A percentile compares a stretch with the other conserved stretches of the same genome.
These are phyloP conservation scores for Periophthalmus magnuspinnatus DNA, from an alignment of 2,797 vertebrate genomes.

Conservation along the genomic window DNA sequence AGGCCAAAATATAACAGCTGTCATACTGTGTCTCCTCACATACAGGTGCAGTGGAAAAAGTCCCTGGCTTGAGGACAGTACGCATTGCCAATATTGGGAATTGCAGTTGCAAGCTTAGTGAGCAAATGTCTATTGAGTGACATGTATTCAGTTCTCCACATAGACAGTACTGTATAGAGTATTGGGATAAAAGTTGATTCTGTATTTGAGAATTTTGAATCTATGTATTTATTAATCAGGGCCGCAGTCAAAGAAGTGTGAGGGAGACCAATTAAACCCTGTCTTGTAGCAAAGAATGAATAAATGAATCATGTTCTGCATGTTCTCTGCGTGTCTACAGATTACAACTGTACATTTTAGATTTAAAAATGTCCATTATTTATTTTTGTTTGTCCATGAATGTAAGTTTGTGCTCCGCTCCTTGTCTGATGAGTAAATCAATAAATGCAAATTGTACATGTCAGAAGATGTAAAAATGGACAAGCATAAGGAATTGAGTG, in stretches of 20 bases:
- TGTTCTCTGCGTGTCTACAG: neutral
- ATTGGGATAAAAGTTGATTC: neutral
- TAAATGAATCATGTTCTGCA: too few species aligned
- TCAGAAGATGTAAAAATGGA: too few species aligned
- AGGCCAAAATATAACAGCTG: too few species aligned
- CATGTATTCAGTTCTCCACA: neutral
- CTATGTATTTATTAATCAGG: too few species aligned
- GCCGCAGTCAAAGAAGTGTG: slow-evolving; percentile 25
- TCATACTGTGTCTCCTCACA: too few species aligned
- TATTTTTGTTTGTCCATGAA: neutral
- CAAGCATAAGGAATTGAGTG: too few species aligned
- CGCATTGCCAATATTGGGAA: neutral
- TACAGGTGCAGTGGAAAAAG: neutral
- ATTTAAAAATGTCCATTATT: too few species aligned
- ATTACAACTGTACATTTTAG: neutral
- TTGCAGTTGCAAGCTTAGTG: too few species aligned
- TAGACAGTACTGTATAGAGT: neutral
- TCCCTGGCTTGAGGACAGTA: neutral
- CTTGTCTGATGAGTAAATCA: neutral
- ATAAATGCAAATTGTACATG: too few species aligned
- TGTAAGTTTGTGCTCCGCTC: neutral
- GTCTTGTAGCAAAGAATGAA: too few species aligned
- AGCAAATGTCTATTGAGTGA: neutral
- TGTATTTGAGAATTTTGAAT: too few species aligned
- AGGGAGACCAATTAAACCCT: slow-evolving; percentile 40